Evolutionary conservation across 2,888 invertebrate genomes (phyloP), one percentile per base, ranked within the genome.

Genomic region (Subacronicta megacephala): DNA sequence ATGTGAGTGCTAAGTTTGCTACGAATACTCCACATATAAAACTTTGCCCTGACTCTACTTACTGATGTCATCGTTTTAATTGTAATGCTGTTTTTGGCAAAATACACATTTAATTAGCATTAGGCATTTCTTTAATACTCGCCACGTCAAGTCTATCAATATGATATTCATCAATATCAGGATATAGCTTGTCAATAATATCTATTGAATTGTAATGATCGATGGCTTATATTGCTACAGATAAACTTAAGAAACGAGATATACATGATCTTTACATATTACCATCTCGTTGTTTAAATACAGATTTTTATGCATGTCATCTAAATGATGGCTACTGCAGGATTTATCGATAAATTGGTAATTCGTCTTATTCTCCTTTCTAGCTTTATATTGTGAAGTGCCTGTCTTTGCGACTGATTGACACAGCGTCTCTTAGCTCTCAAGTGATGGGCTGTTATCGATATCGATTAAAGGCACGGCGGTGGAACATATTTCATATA

Each of bases 1-100:
- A 91, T 88, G 90, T 84, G 88, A 93, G 94, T 94, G 93, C 89
- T 87, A 93, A 94, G 94, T 94, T 94, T 76, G 85, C 73, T 78
- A 77, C 82, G 82, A 88, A 84, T 82, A 83, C 88, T 82, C 72
- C 73, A 85, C 81, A 88, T 87, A 88, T 81, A 85, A 77, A 89
- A 90, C 78, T 92, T 90, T 84, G 77, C 80, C 83, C 82, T 78
- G 78, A 77, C 80, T 85, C 83, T 85, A 85, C 84, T 83, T 85
- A 77, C 75, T 88, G 81, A 84, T 85, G 85, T 90, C 88, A 89
- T 85, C 81, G 81, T 81, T 88, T 85, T 82, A 82, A 83, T 79
- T 83, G 17, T 53, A 57, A 62, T 55, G n/a, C n/a, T n/a, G n/a
- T n/a, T n/a, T n/a, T n/a, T n/a, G n/a, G n/a, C n/a, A n/a, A n/a